These are phyloP conservation scores for Glyphotaelius pellucidus DNA, from an alignment of 2,888 invertebrate species.

Conservation along the genomic window DNA sequence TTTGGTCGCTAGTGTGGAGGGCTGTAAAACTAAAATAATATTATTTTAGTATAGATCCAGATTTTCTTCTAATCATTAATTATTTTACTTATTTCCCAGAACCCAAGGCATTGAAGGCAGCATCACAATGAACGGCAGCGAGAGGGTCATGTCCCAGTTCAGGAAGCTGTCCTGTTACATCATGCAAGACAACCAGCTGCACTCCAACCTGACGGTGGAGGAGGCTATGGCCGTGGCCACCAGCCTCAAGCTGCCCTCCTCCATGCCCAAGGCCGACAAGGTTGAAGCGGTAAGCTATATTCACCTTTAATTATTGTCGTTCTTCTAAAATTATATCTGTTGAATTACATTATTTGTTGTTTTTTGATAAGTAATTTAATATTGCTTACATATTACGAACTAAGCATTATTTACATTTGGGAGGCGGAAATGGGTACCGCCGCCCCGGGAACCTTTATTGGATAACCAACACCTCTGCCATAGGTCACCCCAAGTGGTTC, in stretches of 20 bases:
- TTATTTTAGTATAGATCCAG: no score
- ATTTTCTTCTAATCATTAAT: neutral
- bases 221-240: constrained; percentile 97
- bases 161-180: constrained; percentile 96
- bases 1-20: no score
- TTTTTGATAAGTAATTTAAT: no score
- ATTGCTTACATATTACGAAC: no score
- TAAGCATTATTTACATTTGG: no score
- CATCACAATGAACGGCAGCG: constrained; percentile 90
- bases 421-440: no score
- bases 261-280: constrained; percentile 83
- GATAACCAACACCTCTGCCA: no score
- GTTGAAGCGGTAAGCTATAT: constrained; percentile 86
- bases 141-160: constrained; percentile 90
- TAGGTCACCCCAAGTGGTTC: no score
- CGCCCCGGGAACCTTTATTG: no score
- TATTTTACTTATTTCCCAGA: neutral
- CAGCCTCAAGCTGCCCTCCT: constrained; percentile 89
- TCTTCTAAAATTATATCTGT: no score
- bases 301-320: neutral
- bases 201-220: constrained; percentile 93
- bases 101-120: constrained; percentile 84
- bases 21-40: no score
- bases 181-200: constrained; percentile 96
- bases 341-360: no score